Base-by-base conservation (phyloP, 2,113 vertebrate genomes). In the Suncus etruscus region DNA sequence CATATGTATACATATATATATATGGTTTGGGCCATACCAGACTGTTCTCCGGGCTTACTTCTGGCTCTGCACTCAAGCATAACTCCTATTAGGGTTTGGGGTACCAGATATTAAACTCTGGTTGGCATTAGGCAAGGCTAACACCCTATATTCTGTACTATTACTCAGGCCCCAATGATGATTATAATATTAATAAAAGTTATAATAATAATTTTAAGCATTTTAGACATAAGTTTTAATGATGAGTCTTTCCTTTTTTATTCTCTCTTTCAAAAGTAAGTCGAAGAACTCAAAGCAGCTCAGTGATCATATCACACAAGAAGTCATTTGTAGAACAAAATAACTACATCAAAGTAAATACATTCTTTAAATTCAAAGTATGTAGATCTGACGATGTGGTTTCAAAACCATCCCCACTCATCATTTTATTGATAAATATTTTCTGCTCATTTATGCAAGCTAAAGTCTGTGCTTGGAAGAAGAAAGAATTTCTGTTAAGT, bases 271-370 rank as follows among this genome's bases (percentile, higher is more conserved):
- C 45, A 32, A 1, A 83, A 76, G 27, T n/a, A 73, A 86, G 22
- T 32, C 72, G 86, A 66, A n/a, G 74, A 29, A 10, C 54, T 82
- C 58, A 91, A 63, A 83, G 63, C 77, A 90, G 39, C 15, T 32
- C 54, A 58, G 11, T 4, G 15, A 87, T 78, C 50, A 0, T 47
- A 27, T 70, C 58, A 80, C 73, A 79, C 8, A 86, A 75, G 11
- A 75, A 69, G 11, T 66, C 51, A 50, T 15, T 16, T 75, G 24
- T 8, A 87, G 39, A 83, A 31, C 16, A 68, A 65, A 83, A 86
- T 15, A 27, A 6, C 76, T 47, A 58, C 78, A 82, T 61, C 47
- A 25, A 66, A 68, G 50, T 63, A 69, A 32, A 54, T 1, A 10
- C 16, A 31, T 78, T 70, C 58, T 66, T 84, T 69, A 88, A 85